Base-by-base conservation (phyloP, 2,888 invertebrate genomes). In the Diogma glabrata region DNA sequence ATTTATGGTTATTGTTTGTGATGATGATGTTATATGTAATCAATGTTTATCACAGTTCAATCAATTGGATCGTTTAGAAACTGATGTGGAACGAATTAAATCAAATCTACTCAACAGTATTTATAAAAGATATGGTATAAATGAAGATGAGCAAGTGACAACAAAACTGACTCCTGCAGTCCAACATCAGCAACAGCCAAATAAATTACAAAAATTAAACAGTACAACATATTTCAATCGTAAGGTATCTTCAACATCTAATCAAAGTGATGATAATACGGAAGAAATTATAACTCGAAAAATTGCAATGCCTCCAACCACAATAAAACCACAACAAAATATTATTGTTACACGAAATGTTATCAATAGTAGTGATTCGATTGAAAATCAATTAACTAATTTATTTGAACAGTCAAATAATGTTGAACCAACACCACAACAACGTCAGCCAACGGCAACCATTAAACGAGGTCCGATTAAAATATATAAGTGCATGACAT, bases 21-120 rank as follows among this genome's bases (percentile, higher is more conserved):
- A 63, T 3, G 70, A 71, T 48, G 73, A 73, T 60, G 66, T 67
- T 20, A 65, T 73, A 5, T 73, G 73, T 53, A 67, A 68, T 52
- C 66, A 69, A 26, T 73, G 73, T 56, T 64, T 67, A 43, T 68
- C 69, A 51, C 61, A 73, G 52, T 65, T 73, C 12, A 72, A 72
- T 58, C 70, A 71, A 54, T 65, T 70, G 55, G 73, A 73, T 59
- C 71, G 70, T 24, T 57, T 73, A 30, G 73, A 73, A 58, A 67
- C 65, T 51, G 72, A 73, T 59, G 63, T 71, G 49, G 69, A 68
- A 47, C 64, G 70, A 26, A 71, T 72, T 2, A 65, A 64, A 52
- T 61, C 64, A 47, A 70, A 67, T 53, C 59, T 70, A 49, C 60
- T 68, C 51, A 67, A 66, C 57, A 61, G 66, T 54, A 57, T 70